phyloP scores from a whole-genome alignment of 53 echinoderm and acorn worm genomes.

The Holothuria leucospilota region DNA sequence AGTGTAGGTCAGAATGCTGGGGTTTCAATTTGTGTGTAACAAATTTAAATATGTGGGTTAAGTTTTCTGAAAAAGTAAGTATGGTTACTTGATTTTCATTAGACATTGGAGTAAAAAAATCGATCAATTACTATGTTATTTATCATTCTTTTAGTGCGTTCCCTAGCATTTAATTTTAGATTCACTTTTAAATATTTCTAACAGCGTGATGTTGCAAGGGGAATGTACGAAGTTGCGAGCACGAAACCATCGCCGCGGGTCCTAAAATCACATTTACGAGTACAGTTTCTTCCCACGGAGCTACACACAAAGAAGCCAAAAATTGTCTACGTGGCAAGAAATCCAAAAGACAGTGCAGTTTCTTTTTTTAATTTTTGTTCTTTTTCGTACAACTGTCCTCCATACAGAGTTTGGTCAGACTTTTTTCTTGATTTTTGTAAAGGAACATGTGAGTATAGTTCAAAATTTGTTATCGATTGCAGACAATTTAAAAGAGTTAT shows the following conservation, averaged over 20 bases:
- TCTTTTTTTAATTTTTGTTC: conserved; percentile 15
- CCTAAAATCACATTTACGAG: not conserved
- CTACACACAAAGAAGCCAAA: not conserved
- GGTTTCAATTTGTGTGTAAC: too few relatives aligned
- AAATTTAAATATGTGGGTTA: too few relatives aligned
- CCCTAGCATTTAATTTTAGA: too few relatives aligned
- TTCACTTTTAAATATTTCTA: not conserved
- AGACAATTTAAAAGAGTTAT: too few relatives aligned
- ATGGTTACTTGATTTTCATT: too few relatives aligned
- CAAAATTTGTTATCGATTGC: too few relatives aligned
- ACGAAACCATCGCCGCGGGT: not conserved
- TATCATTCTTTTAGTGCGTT: too few relatives aligned
- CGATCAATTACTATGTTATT: too few relatives aligned
- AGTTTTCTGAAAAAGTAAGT: too few relatives aligned
- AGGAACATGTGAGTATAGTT: not conserved
- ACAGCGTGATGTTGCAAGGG: conserved; percentile 23
- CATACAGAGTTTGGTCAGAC: not conserved
- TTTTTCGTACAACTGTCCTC: not conserved
- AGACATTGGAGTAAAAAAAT: too few relatives aligned
- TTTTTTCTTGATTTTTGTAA: not conserved
- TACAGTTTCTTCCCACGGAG: not conserved
- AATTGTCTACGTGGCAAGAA: conserved; percentile 24
- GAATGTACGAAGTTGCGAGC: conserved; percentile 43
- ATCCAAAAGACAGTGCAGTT: conserved; percentile 3
- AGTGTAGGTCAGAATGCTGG: too few relatives aligned